A percentile compares a stretch with the other conserved stretches of the same genome.
Evolutionary conservation across 64 coral and sea anemone species (phyloP).

Genomic region (Anthopleura sola): DNA sequence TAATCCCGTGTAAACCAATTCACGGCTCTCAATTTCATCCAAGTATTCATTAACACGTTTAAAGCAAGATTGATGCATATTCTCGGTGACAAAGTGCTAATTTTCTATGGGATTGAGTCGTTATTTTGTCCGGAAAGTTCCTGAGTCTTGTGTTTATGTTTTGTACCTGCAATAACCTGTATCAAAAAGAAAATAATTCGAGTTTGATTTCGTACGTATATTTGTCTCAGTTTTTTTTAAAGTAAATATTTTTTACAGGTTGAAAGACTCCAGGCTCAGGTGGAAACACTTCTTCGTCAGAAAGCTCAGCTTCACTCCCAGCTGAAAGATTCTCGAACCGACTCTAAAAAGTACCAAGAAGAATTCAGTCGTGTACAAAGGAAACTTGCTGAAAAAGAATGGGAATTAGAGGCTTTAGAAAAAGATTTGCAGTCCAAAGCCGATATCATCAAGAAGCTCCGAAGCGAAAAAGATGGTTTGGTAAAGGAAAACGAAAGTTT

Average conservation of each 20-base stretch:
- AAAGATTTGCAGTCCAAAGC: conserved; percentile 63
- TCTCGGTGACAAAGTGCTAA: background rate
- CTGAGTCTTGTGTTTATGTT: background rate
- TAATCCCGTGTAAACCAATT: background rate
- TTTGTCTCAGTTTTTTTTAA: background rate
- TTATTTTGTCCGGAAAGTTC: background rate
- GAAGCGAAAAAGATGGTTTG: conserved; percentile 69
- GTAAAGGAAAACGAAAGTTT: conserved; percentile 66
- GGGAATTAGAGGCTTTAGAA: conserved; percentile 70
- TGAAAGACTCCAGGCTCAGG: conserved; percentile 75
- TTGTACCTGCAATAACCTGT: conserved; percentile 17
- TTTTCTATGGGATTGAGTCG: background rate
- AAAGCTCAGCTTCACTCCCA: conserved; percentile 82
- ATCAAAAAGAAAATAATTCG: conserved; percentile 1
- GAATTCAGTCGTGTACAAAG: conserved; percentile 68
- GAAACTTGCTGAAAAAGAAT: conserved; percentile 88
- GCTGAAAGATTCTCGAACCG: conserved; percentile 77
- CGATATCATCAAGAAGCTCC: conserved; percentile 63
- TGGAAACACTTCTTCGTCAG: conserved; percentile 88
- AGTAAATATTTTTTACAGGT: conserved; percentile 55
- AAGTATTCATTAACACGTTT: conserved; percentile 5
- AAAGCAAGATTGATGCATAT: conserved; percentile 6
- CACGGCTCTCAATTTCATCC: background rate
- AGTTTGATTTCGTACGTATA: background rate
- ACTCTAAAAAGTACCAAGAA: conserved; percentile 78